Conservation (phyloP, 2,797 vertebrate genomes). For the Sitta carolinensis region DNA sequence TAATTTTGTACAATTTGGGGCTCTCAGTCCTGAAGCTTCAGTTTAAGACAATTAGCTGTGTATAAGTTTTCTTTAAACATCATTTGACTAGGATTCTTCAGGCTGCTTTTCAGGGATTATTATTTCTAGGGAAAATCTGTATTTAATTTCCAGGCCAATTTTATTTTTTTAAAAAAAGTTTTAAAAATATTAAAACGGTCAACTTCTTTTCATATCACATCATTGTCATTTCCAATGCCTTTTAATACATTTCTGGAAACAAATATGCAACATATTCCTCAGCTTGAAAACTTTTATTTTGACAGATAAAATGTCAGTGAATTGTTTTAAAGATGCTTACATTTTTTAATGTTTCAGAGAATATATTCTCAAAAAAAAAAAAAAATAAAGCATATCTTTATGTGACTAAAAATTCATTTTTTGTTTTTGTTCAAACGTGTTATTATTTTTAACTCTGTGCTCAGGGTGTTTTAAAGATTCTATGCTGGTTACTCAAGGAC, state of each 20-base stretch:
- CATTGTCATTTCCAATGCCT: background rate
- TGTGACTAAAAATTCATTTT: background rate
- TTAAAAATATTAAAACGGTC: background rate
- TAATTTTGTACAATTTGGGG: background rate
- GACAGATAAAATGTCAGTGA: background rate
- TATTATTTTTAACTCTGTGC: background rate
- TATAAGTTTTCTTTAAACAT: background rate
- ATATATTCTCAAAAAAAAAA: background rate
- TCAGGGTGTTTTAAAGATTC: background rate
- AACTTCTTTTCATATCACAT: background rate
- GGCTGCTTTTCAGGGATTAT: background rate
- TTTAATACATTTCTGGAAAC: background rate
- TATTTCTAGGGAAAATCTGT: background rate
- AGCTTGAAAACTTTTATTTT: background rate
- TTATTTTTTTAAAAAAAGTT: background rate
- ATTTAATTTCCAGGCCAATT: background rate
- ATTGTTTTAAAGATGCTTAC: background rate
- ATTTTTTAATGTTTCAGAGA: background rate
- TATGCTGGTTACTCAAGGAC: background rate
- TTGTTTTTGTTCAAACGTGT: background rate
- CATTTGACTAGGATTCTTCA: background rate
- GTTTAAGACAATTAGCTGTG: background rate
- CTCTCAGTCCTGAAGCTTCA: background rate
- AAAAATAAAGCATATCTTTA: background rate
- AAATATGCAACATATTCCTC: background rate